These are phyloP conservation scores for Bergia sp. DNA, from an alignment of 92 coral and sea anemone species.

Conservation along the genomic window DNA sequence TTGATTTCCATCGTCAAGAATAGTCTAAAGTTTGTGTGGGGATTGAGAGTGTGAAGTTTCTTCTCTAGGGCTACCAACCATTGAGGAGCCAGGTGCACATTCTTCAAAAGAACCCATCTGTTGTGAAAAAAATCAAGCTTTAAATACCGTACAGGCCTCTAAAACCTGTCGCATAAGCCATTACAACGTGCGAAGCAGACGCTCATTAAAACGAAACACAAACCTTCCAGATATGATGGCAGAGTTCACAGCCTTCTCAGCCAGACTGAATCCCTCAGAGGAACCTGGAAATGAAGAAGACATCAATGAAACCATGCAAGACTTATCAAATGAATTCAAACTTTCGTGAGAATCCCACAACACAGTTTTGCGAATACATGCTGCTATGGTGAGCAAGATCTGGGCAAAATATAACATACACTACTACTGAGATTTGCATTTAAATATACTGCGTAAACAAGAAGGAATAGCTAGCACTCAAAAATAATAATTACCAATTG, in stretches of 20 bases:
- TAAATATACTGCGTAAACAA: too few species aligned
- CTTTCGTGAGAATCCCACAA: too few species aligned
- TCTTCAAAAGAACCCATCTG: constrained; percentile 92
- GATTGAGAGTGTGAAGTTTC: constrained; percentile 86
- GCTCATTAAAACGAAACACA: background rate
- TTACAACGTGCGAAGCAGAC: background rate
- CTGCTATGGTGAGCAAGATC: too few species aligned
- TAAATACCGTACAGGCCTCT: too few species aligned
- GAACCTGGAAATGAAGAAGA: constrained; percentile 64
- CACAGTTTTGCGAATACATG: too few species aligned
- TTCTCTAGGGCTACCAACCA: constrained; percentile 90
- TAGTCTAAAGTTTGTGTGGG: constrained; percentile 86
- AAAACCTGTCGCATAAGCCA: background rate
- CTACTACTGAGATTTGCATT: too few species aligned
- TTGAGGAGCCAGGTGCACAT: constrained; percentile 93
- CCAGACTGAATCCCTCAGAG: constrained; percentile 93
- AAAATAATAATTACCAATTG: too few species aligned
- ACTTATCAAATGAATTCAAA: too few species aligned
- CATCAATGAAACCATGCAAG: background rate
- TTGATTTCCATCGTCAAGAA: constrained; percentile 94
- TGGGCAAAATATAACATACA: too few species aligned
- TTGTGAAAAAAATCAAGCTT: background rate
- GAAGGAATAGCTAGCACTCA: too few species aligned
- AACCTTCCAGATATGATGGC: constrained; percentile 94
- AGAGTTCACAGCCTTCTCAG: constrained; percentile 93